Conservation (phyloP, 2,888 invertebrate genomes). For the Asteroscopus sphinx region DNA sequence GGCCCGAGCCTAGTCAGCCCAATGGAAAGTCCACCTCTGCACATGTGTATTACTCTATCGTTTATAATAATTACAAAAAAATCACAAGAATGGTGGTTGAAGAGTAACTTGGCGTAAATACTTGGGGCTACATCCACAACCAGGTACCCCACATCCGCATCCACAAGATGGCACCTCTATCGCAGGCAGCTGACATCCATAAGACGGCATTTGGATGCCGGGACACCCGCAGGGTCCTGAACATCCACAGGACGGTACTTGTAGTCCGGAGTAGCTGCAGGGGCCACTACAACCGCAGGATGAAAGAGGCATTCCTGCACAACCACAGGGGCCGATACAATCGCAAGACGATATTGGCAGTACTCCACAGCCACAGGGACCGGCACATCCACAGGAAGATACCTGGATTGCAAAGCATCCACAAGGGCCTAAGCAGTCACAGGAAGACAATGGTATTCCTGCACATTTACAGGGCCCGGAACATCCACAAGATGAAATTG, state of each 20-base stretch:
- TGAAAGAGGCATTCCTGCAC: slow-evolving; percentile 32
- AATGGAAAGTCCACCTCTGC: too few relatives aligned
- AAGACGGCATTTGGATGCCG: slow-evolving; percentile 42
- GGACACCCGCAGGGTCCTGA: slow-evolving; percentile 33
- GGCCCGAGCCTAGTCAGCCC: too few relatives aligned
- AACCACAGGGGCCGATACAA: slow-evolving; percentile 38
- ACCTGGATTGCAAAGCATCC: slow-evolving; percentile 5
- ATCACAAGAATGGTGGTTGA: slow-evolving; percentile 75
- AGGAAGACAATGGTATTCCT: slow-evolving; percentile 2
- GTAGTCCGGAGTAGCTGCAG: too few relatives aligned
- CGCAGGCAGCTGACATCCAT: slow-evolving; percentile 36
- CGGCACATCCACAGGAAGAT: slow-evolving; percentile 14
- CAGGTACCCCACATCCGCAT: slow-evolving; percentile 26
- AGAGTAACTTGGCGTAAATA: slow-evolving; percentile 74
- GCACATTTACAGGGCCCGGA: slow-evolving; percentile 12
- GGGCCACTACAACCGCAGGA: too few relatives aligned
- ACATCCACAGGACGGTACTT: slow-evolving; percentile 33
- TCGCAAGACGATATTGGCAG: slow-evolving; percentile 21
- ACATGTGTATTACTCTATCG: too few relatives aligned
- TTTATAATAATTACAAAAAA: slow-evolving; percentile 12
- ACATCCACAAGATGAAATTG: slow-evolving; percentile 16
- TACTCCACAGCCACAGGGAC: slow-evolving; percentile 7
- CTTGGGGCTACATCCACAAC: slow-evolving; percentile 32
- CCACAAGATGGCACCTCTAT: slow-evolving; percentile 43
- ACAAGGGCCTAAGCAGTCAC: slow-evolving; percentile 17